Conservation (phyloP, 2,113 vertebrate species). For the Progne subis region DNA sequence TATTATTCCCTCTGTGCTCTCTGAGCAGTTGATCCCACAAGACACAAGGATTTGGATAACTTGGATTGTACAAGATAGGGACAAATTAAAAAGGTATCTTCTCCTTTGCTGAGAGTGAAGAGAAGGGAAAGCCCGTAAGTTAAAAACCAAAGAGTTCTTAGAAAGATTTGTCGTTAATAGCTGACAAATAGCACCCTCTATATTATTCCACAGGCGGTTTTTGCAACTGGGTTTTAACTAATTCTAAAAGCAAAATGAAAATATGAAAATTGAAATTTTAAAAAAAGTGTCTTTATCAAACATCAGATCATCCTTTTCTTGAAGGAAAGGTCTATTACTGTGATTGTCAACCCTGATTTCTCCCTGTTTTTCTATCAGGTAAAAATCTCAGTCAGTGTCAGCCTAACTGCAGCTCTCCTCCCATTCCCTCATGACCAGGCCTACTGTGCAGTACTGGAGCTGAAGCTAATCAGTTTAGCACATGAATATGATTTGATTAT, state of each 20-base stretch:
- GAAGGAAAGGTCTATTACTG: neutral
- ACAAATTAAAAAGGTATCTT: neutral
- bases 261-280: neutral
- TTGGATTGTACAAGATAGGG: neutral
- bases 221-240: neutral
- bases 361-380: neutral
- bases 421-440: neutral
- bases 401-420: neutral
- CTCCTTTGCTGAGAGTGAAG: neutral
- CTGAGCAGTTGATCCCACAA: neutral
- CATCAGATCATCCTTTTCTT: neutral
- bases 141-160: neutral
- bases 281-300: neutral
- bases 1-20: neutral
- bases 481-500: constrained; percentile 42
- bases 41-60: neutral
- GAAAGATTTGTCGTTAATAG: neutral
- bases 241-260: neutral
- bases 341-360: neutral
- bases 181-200: neutral
- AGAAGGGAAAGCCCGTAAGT: neutral
- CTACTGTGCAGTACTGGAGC: neutral
- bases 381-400: neutral
- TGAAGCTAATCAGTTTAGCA: constrained; percentile 45
- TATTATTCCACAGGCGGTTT: neutral